phyloP scores from a whole-genome alignment of 1,140 invertebrate genomes.

The Nebria ingens region DNA sequence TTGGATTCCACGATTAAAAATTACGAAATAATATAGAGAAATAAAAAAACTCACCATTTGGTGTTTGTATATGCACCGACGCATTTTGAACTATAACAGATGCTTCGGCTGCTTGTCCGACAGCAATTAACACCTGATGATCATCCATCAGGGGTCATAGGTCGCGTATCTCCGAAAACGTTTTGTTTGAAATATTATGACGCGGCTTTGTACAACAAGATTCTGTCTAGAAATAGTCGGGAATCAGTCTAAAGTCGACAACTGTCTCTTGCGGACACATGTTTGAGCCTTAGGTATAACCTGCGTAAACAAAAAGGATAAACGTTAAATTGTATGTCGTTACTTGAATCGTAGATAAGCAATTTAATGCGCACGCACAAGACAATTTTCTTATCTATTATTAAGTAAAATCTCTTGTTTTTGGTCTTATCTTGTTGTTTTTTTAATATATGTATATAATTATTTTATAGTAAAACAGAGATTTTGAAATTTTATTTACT shows the following conservation, averaged over 20 bases:
- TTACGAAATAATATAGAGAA: no score
- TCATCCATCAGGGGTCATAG: not conserved
- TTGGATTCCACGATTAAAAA: no score
- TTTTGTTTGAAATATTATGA: not conserved
- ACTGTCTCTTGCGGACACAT: not conserved
- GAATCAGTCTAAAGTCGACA: not conserved
- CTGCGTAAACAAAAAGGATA: not conserved
- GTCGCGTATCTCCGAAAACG: not conserved
- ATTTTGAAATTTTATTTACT: no score
- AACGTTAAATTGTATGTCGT: slow-evolving; percentile 3
- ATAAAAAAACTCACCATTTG: not conserved
- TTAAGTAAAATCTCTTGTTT: no score
- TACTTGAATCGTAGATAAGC: not conserved
- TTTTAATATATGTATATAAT: no score
- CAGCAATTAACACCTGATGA: not conserved
- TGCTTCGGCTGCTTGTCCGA: not conserved
- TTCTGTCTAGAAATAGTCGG: not conserved
- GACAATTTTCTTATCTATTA: not conserved
- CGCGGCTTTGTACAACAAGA: not conserved
- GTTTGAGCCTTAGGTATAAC: not conserved
- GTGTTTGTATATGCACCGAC: not conserved
- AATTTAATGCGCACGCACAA: not conserved
- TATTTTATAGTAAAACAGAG: no score
- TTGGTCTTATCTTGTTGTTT: no score
- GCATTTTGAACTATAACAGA: slow-evolving; percentile 3